These are phyloP conservation scores for Drosophila leontia DNA, from an alignment of 1,140 invertebrate species.

Conservation along the genomic window DNA sequence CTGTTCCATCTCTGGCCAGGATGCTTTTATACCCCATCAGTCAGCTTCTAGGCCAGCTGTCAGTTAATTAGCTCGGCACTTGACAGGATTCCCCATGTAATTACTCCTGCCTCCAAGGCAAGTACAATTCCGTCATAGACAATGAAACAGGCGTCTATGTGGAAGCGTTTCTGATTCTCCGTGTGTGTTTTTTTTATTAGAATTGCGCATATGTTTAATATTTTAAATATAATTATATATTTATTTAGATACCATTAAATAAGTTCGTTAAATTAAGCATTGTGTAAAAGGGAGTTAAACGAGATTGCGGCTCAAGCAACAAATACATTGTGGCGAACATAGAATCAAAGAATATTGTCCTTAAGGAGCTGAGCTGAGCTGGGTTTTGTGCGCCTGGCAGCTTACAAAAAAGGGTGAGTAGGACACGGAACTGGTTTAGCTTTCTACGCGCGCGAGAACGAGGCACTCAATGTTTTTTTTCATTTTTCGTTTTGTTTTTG, in stretches of 20 bases:
- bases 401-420: constrained; percentile 25
- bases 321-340: constrained; percentile 55
- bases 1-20: background rate
- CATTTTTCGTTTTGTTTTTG: constrained; percentile 24
- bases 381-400: constrained; percentile 64
- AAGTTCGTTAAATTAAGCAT: constrained; percentile 73
- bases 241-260: constrained; percentile 65
- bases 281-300: constrained; percentile 57
- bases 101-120: constrained; percentile 7
- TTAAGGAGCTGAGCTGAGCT: constrained; percentile 29
- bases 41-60: background rate
- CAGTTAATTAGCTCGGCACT: constrained; percentile 53
- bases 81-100: constrained; percentile 46
- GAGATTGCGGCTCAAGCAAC: constrained; percentile 56
- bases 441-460: constrained; percentile 70
- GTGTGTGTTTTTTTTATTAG: constrained; percentile 65
- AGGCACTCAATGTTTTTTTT: constrained; percentile 66
- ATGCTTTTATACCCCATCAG: constrained; percentile 55
- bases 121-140: constrained; percentile 10
- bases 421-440: constrained; percentile 45
- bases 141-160: constrained; percentile 51
- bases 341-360: constrained; percentile 47
- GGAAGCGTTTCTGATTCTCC: constrained; percentile 74
- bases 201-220: constrained; percentile 75
- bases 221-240: constrained; percentile 60